Conservation (phyloP, 2,797 vertebrate species). For the Orestias chungarensis region DNA sequence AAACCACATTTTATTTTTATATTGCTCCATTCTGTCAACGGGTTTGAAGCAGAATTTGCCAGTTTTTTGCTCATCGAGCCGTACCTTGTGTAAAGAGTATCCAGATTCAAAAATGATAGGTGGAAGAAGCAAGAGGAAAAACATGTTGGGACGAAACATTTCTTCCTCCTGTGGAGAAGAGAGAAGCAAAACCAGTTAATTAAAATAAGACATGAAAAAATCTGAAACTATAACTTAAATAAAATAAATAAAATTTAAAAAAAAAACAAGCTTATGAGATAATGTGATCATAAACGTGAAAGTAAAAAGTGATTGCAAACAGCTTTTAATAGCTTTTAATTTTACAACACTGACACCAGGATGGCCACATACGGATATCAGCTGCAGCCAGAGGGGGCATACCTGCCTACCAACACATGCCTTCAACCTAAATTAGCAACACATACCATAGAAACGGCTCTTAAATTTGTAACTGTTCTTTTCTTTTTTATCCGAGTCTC, state of each 20-base stretch:
- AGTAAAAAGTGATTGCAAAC: constrained; percentile 1
- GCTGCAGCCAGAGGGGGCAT: constrained; percentile 1
- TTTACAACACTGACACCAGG: constrained; percentile 26
- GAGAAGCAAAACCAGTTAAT: constrained; percentile 7
- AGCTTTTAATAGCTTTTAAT: constrained; percentile 1
- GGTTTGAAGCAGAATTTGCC: not conserved
- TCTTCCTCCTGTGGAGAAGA: constrained; percentile 89
- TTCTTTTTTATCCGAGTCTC: not conserved
- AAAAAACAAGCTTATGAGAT: too few species aligned
- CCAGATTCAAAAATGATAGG: constrained; percentile 99
- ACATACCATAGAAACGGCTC: constrained; percentile 5
- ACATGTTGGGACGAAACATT: constrained; percentile 99
- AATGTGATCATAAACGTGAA: too few species aligned
- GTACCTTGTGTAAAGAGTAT: constrained; percentile 97
- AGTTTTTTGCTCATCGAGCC: not conserved
- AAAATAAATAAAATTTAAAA: too few species aligned
- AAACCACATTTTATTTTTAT: not conserved
- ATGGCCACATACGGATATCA: constrained; percentile 12
- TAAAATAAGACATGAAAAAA: not conserved
- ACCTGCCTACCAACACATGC: constrained; percentile 13
- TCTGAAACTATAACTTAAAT: not conserved
- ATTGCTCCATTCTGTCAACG: not conserved
- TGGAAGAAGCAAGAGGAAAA: constrained; percentile 95
- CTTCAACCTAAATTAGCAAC: constrained; percentile 10
- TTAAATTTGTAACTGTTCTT: not conserved